These are phyloP conservation scores for Hylomyscus alleni DNA, from an alignment of 2,797 vertebrate genomes.

Conservation along the genomic window DNA sequence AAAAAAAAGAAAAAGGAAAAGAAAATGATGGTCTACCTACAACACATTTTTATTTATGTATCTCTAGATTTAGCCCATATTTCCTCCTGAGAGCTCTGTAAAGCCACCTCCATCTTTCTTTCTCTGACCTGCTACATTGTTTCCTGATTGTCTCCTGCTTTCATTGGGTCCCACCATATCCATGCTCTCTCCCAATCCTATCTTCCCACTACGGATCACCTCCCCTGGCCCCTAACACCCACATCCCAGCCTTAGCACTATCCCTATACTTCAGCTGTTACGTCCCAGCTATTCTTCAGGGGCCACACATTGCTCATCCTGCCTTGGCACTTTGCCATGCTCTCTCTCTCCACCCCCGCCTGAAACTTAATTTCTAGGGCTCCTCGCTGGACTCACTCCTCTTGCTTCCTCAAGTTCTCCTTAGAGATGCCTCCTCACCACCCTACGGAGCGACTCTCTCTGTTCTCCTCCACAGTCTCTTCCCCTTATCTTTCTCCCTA, in stretches of 20 bases:
- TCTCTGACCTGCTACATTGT: neutral
- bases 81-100: neutral
- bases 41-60: neutral
- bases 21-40: neutral
- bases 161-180: neutral
- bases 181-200: neutral
- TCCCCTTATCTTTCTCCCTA: neutral
- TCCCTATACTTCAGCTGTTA: rapidly evolving
- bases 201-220: neutral
- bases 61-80: neutral
- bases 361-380: rapidly evolving
- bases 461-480: neutral
- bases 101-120: neutral
- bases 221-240: neutral
- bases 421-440: neutral
- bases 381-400: neutral
- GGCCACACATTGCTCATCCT: neutral
- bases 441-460: neutral
- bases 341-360: neutral
- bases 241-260: neutral
- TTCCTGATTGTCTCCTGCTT: neutral
- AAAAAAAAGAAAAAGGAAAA: too few species aligned
- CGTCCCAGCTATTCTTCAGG: neutral
- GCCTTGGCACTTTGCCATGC: neutral
- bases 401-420: neutral